Evolutionary conservation across 2,888 invertebrate genomes (phyloP).

Genomic region (Drosophila engyochracea): DNA sequence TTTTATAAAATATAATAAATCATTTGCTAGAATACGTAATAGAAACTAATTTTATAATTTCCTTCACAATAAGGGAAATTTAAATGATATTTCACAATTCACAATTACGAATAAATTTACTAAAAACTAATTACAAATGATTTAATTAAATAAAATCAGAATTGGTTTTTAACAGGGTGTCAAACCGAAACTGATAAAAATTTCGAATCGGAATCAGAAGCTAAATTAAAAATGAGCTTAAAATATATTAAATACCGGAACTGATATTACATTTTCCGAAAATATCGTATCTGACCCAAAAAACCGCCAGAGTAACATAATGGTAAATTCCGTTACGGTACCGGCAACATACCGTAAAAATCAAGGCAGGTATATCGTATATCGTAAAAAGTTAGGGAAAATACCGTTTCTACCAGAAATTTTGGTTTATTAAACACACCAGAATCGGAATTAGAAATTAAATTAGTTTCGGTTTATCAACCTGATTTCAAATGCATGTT

Average conservation of each 20-base stretch:
- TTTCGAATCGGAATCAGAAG: background rate
- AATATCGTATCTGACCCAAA: background rate
- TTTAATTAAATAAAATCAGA: background rate
- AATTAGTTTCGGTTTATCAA: background rate
- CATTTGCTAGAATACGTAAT: background rate
- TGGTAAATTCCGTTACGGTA: background rate
- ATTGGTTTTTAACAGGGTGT: too few relatives aligned
- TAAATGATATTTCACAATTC: background rate
- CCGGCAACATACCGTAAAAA: background rate
- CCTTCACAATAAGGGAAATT: background rate
- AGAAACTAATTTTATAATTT: background rate
- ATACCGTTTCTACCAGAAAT: background rate
- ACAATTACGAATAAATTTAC: background rate
- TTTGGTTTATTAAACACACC: background rate
- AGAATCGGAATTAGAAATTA: background rate
- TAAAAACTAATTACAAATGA: background rate
- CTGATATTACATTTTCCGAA: background rate
- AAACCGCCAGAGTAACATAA: background rate
- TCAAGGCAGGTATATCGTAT: too few relatives aligned
- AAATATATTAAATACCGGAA: background rate
- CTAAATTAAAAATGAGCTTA: background rate
- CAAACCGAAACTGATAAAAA: background rate
- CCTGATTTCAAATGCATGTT: background rate
- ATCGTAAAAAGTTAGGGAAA: background rate
- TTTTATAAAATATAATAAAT: constrained; percentile 29